A percentile compares a stretch with the other conserved stretches of the same genome.
Conservation (phyloP, 2,113 vertebrate species). For the Dendropsophus ebraccatus region DNA sequence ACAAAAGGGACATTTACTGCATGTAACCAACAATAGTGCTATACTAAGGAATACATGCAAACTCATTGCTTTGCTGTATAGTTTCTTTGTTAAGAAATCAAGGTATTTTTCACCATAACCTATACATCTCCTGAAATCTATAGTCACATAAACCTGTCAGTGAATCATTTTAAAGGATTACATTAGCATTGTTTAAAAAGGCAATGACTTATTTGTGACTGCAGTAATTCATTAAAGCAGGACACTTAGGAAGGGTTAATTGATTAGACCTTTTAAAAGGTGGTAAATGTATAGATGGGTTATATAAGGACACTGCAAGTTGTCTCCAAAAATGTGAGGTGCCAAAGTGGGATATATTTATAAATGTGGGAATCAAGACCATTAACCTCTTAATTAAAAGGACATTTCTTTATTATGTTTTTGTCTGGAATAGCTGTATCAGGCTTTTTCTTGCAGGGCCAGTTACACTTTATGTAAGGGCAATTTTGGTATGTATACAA, state of each 20-base stretch:
- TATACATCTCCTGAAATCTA: slow-evolving; percentile 49
- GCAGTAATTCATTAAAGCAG: slow-evolving; percentile 73
- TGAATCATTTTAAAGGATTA: slow-evolving; percentile 71
- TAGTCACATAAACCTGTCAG: slow-evolving; percentile 70
- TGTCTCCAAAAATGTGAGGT: slow-evolving; percentile 37
- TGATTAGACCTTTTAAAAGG: slow-evolving; percentile 81
- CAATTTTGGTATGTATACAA: no score
- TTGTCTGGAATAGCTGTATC: no score
- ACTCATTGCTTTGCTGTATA: not conserved
- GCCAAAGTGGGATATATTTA: slow-evolving; percentile 4
- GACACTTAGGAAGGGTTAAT: slow-evolving; percentile 80
- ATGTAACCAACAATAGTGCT: not conserved
- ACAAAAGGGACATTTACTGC: no score
- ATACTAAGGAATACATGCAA: not conserved
- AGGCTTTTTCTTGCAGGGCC: no score
- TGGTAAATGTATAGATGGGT: slow-evolving; percentile 72
- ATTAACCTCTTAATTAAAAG: not conserved
- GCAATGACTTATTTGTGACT: slow-evolving; percentile 70
- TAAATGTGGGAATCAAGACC: not conserved
- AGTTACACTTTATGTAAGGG: no score
- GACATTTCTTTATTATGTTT: no score
- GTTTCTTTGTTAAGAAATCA: not conserved
- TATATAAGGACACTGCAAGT: not conserved
- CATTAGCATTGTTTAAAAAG: slow-evolving; percentile 76
- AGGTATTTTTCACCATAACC: slow-evolving; percentile 27